phyloP scores from a whole-genome alignment of 2,888 invertebrate genomes.

The Trimorus sp. region DNA sequence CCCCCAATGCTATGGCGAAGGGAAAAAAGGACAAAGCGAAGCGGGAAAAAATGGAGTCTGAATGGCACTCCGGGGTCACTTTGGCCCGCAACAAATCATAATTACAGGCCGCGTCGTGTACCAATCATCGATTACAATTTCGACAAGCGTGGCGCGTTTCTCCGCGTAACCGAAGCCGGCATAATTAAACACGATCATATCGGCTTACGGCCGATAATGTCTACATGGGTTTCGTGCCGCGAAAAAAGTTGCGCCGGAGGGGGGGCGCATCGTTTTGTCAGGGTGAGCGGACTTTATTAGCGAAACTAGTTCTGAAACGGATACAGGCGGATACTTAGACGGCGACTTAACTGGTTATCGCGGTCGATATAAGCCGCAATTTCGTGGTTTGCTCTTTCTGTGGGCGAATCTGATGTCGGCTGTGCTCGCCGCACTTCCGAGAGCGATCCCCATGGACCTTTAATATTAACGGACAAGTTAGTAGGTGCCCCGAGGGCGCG shows the following conservation, averaged over 20 bases:
- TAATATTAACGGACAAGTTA: slow-evolving; percentile 81
- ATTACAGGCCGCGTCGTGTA: slow-evolving; percentile 52
- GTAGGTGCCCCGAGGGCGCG: slow-evolving; percentile 71
- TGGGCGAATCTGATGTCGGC: slow-evolving; percentile 56
- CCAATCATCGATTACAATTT: slow-evolving; percentile 57
- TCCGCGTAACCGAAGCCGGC: slow-evolving; percentile 52
- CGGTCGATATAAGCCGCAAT: slow-evolving; percentile 64
- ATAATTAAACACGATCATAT: slow-evolving; percentile 63
- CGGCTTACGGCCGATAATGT: slow-evolving; percentile 58
- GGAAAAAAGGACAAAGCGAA: not conserved
- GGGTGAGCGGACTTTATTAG: slow-evolving; percentile 59
- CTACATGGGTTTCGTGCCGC: slow-evolving; percentile 56
- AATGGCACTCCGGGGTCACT: slow-evolving; percentile 3
- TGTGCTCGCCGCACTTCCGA: slow-evolving; percentile 46
- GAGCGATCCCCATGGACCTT: slow-evolving; percentile 75
- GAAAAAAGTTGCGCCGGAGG: slow-evolving; percentile 13
- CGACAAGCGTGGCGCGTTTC: slow-evolving; percentile 51
- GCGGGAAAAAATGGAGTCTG: not conserved
- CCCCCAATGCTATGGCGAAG: too few species aligned
- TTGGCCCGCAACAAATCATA: slow-evolving; percentile 43
- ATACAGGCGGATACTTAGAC: slow-evolving; percentile 54
- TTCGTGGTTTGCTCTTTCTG: slow-evolving; percentile 66
- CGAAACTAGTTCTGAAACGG: slow-evolving; percentile 58
- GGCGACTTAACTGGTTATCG: slow-evolving; percentile 64
- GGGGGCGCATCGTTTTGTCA: slow-evolving; percentile 44